Base-by-base conservation (phyloP, 1,140 invertebrate species). In the Lordiphosa stackelbergi region DNA sequence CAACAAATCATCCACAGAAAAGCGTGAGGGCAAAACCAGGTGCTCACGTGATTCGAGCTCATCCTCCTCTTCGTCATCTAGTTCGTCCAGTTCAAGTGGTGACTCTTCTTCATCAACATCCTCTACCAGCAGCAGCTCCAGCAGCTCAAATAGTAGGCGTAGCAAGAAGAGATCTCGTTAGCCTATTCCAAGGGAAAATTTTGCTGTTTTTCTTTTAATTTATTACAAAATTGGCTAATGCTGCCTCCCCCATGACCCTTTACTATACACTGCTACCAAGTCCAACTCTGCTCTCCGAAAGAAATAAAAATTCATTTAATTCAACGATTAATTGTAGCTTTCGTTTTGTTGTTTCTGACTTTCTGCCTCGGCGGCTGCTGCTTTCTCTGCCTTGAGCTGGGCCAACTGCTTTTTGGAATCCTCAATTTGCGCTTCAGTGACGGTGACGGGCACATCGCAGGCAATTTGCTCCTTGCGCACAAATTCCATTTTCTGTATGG, bases 401-500 rank as follows among this genome's bases (percentile, higher is more conserved):
- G 90, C 86, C 2, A 91, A 85, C 69, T 91, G 88, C 56, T 89
- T 72, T 24, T 90, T 89, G 2, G 91, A 90, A n/a, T 86, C 85
- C 53, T 89, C 90, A 53, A 95, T 92, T 55, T 94, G 91, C 59
- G 92, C 89, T 66, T 93, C 90, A 0, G 88, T 91, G 0, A 94
- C 90, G 0, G 93, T 92, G 0, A 92, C 89, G 34, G 88, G 77
- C 5, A 93, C 70, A 34, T 92, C 90, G 69, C 92, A 92, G 13
- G 90, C 90, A 48, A 90, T 87, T 85, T 96, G 93, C 85, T 95
- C 93, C 58, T 92, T 89, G 41, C 91, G 90, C 11, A 95, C 94
- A 66, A 92, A 93, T 43, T 90, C 88, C 31, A 95, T 85, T 28
- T 90, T 89, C 13, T 90, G 88, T n/a, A 92, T 87, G 73, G 91